Evolutionary conservation across 2,888 invertebrate species (phyloP), one percentile per base, ranked within the genome.

Genomic region (Phalera bucephala): DNA sequence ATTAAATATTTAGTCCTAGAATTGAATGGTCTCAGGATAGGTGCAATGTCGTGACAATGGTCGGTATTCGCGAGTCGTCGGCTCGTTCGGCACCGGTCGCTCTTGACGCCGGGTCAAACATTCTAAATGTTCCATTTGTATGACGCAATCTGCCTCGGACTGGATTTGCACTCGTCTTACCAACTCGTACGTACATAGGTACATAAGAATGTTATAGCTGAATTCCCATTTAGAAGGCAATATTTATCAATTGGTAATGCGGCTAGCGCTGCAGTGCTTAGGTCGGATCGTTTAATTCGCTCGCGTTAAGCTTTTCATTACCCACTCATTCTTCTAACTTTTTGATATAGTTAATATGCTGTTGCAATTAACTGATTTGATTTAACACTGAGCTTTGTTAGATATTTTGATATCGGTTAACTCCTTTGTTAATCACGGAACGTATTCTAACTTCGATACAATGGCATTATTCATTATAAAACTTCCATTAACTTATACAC

Each of bases 131-230:
- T 74, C 67, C 72, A 75, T 73, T 73, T 77, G 78, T 74, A 79
- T 83, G 84, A 84, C 82, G 84, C 80, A 84, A 84, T 73, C 65
- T 70, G 60, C 65, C 69, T 64, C 74, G 60, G 72, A 82, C 80
- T 82, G 80, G 83, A 81, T 80, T 82, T 80, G 78, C 80, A 80
- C 80, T 81, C 81, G 80, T 82, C 81, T 76, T 64, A 70, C 70
- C 66, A 69, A 70, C 77, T 52, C 50, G 67, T 60, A 57, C 57
- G 57, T 69, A 70, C 71, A 54, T 64, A 57, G 55, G 13, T 14
- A 27, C 27, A 27, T 27, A 27, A 27, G 27, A 27, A 15, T 14
- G 27, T 14, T 14, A 27, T 27, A 14, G 14, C 27, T 14, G 14
- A 27, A 27, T 27, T 27, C 27, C 27, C n/a, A 27, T 27, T 27